Percentiles rank a stretch among this genome's conserved stretches.
Conservation (phyloP, 2,888 invertebrate species). For the Amphiduros pacificus region DNA sequence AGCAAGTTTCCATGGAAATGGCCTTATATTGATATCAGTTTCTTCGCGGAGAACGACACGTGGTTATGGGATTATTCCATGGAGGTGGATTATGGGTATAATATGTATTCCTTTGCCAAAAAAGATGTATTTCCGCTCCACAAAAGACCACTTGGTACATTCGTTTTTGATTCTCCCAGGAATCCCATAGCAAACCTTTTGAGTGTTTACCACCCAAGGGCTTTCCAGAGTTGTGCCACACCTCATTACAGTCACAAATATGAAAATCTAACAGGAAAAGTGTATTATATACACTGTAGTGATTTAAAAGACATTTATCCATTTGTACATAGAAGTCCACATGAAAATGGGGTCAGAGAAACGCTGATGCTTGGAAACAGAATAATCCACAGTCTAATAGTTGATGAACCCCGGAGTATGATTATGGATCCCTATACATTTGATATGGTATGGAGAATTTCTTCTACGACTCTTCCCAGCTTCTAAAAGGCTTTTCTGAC, state of each 20-base stretch:
- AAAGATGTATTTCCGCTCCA: constrained; percentile 30
- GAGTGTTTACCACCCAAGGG: constrained; percentile 18
- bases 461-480: too few relatives aligned
- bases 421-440: constrained; percentile 5
- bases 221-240: constrained; percentile 20
- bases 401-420: constrained; percentile 8
- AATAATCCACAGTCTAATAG: constrained; percentile 12
- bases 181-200: constrained; percentile 25
- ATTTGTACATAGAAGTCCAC: constrained; percentile 22
- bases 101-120: constrained; percentile 23
- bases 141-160: constrained; percentile 28
- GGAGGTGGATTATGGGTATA: constrained; percentile 19
- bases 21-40: constrained; percentile 35
- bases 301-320: constrained; percentile 15
- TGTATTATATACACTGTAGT: constrained; percentile 18
- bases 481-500: too few relatives aligned
- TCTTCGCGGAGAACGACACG: constrained; percentile 30
- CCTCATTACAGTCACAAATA: constrained; percentile 29
- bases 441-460: too few relatives aligned
- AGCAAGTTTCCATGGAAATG: constrained; percentile 30
- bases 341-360: constrained; percentile 17
- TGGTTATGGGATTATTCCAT: constrained; percentile 30
- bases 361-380: constrained; percentile 17
- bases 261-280: constrained; percentile 17
- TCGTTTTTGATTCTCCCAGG: constrained; percentile 26